These are phyloP conservation scores for Aegypius monachus DNA, from an alignment of 2,113 vertebrate genomes.

Conservation along the genomic window DNA sequence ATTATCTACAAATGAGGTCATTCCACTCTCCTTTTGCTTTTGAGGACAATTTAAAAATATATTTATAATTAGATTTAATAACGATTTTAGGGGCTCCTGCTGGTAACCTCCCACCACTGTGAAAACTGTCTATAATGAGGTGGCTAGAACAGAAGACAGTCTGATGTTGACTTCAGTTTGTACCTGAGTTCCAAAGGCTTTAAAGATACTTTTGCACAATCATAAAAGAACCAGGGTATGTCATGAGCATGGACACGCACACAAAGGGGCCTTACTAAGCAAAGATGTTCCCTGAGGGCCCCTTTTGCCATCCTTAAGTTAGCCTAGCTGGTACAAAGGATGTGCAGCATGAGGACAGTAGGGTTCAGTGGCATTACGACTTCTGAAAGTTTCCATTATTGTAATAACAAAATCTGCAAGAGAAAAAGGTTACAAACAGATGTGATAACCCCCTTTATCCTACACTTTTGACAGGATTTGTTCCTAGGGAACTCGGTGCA, in stretches of 20 bases:
- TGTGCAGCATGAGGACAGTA: background rate
- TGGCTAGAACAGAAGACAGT: background rate
- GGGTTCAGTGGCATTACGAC: background rate
- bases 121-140: background rate
- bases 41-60: background rate
- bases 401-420: background rate
- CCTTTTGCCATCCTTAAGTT: background rate
- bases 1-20: background rate
- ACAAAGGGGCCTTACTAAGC: background rate
- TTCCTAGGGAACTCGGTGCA: background rate
- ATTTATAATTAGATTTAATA: background rate
- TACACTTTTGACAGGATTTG: background rate
- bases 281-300: background rate
- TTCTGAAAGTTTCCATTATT: background rate
- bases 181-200: background rate
- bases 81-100: background rate
- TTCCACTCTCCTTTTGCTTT: background rate
- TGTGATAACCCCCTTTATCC: background rate
- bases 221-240: background rate
- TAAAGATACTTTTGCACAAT: background rate
- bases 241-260: background rate
- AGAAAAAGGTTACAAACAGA: background rate
- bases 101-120: background rate
- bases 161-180: background rate
- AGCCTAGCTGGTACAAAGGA: background rate